Evolutionary conservation across 2,888 invertebrate species (phyloP), one percentile per base, ranked within the genome.

Genomic region (Acleris laterana): DNA sequence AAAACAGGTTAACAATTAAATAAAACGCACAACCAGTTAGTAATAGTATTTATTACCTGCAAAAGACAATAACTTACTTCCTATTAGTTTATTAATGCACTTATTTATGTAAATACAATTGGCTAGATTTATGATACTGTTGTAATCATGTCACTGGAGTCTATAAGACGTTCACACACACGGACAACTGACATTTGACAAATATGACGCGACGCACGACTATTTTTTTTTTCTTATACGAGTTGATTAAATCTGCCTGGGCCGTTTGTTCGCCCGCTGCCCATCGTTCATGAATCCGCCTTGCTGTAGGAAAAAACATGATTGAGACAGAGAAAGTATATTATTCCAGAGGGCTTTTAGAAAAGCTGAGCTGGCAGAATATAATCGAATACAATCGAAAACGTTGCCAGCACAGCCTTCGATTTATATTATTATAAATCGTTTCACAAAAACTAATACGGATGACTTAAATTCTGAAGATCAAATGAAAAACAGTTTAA

Each of bases 41-140:
- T 91, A 88, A 88, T 89, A 85, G 85, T 83, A 86, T 92, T 90
- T 90, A 92, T 91, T 90, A 89, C 82, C 81, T 88, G 93, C 92
- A 92, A 91, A 90, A 90, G 89, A 88, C 82, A 83, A 81, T 85
- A 88, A 84, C 89, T 93, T 90, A 91, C 62, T 51, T 57, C 25
- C 81, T 88, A 86, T 88, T 82, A 88, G 83, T 83, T 80, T 80
- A 84, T 81, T 76, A 82, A 83, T 90, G 91, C 90, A 90, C 93
- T 93, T 91, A 91, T 66, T 93, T 91, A 91, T 66, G 92, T 92
- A 91, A 92, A 92, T 93, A 93, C 84, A 93, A 93, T 91, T 93
- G 86, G 82, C 90, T 92, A 91, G 84, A 89, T 91, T 90, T 87
- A 84, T 82, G 79, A 79, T 81, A 81, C 79, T 79, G 79, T 63